These are phyloP conservation scores for Didymodactylos carnosus DNA, from an alignment of 2,888 invertebrate species.

Conservation along the genomic window DNA sequence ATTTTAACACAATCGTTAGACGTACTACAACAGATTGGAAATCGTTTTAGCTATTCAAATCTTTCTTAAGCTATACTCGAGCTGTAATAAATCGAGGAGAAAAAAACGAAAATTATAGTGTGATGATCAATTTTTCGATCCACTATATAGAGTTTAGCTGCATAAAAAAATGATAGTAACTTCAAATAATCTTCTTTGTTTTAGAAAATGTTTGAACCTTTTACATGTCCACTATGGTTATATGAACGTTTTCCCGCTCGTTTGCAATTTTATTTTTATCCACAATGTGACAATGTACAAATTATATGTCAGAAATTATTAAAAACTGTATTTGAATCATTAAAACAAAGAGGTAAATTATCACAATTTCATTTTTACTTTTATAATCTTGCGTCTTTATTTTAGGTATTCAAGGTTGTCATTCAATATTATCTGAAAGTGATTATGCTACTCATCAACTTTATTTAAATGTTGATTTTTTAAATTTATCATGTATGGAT, in stretches of 20 bases:
- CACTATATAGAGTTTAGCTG: too few relatives aligned
- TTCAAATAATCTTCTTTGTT: not conserved
- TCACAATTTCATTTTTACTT: not conserved
- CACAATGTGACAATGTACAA: not conserved
- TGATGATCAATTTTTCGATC: too few relatives aligned
- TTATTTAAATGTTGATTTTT: not conserved
- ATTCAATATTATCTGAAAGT: not conserved
- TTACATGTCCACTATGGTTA: not conserved
- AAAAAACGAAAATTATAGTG: too few relatives aligned
- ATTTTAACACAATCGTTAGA: too few relatives aligned
- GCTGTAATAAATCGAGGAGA: too few relatives aligned
- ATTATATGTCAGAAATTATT: not conserved
- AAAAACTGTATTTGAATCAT: not conserved
- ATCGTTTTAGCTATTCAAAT: too few relatives aligned
- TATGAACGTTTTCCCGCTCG: not conserved
- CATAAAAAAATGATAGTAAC: not conserved
- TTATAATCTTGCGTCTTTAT: not conserved
- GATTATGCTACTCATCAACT: not conserved
- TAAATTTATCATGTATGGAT: not conserved
- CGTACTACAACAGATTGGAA: too few relatives aligned
- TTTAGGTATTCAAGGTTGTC: not conserved
- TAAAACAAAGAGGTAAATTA: not conserved
- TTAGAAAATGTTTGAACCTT: not conserved
- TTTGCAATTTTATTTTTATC: not conserved
- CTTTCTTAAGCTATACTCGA: too few relatives aligned